Base-by-base conservation (phyloP, 2,113 vertebrate species). In the Anoura caudifer region DNA sequence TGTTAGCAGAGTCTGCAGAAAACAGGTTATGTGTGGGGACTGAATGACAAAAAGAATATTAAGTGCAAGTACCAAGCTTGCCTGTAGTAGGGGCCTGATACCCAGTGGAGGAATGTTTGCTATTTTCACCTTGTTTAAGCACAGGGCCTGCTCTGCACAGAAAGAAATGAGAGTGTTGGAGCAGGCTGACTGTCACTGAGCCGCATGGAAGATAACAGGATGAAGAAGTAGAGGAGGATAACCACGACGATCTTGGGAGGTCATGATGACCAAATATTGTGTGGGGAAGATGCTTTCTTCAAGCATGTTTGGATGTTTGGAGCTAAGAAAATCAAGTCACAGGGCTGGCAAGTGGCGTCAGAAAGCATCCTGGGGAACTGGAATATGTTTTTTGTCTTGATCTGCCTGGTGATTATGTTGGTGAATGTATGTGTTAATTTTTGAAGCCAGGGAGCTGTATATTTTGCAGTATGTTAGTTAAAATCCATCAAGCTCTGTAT, bases 1-100 rank as follows among this genome's bases (percentile, higher is more conserved):
- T n/a, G 80, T 75, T 50, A 94, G 82, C 41, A 52, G 59, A 91
- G 24, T 70, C 67, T 70, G 24, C n/a, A 67, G 36, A 87, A 59
- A 87, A 11, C 22, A 65, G 41, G n/a, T 45, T 31, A 19, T 17
- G n/a, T 31, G 17, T 19, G 3, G 38, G 50, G 28, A 24, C 59
- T 87, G 80, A 94, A 38, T 3, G 10, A 52, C 20, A 43, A 16
- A 26, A 65, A 36, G 80, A 80, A 28, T 17, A 38, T 56, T 54
- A 41, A 90, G 33, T 73, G 43, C 31, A n/a, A 86, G 19, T 15
- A 52, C 36, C 72, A 38, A 63, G 31, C 80, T 65, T 56, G 45
- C 36, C 63, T 72, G 4, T 26, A 6, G 31, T 2, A 45, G 67
- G 45, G 73, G 2, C 38, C 36, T 67, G 15, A 14, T 83, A 11